Evolutionary conservation across 2,113 vertebrate species (phyloP).

Genomic region (Ursus arctos): DNA sequence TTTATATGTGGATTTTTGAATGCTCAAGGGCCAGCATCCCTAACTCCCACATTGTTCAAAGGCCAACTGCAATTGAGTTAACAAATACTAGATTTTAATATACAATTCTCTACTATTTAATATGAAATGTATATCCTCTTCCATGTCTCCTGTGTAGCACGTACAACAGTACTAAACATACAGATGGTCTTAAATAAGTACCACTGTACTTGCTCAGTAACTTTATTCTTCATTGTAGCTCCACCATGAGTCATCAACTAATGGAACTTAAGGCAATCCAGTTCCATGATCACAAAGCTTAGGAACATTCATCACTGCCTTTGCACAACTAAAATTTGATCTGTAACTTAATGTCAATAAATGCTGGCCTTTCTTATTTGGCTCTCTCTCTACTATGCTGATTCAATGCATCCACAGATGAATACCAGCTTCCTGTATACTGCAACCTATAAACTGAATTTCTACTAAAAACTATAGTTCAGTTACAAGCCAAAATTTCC

Average conservation of each 20-base stretch:
- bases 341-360: neutral
- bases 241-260: neutral
- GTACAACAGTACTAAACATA: neutral
- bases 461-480: neutral
- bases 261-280: neutral
- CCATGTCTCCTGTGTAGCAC: neutral
- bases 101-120: neutral
- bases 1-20: neutral
- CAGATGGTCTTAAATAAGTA: neutral
- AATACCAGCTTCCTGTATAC: neutral
- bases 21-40: neutral
- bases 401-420: neutral
- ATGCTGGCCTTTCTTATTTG: neutral
- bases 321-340: neutral
- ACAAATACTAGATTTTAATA: neutral
- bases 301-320: neutral
- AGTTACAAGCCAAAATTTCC: slow-evolving; percentile 6
- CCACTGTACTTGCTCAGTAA: neutral
- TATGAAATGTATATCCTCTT: neutral
- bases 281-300: neutral
- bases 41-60: neutral
- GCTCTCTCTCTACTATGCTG: neutral
- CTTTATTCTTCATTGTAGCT: neutral
- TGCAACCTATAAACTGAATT: neutral
- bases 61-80: neutral